Percentiles rank a stretch among this genome's conserved stretches.
phyloP scores from a whole-genome alignment of 2,113 vertebrate genomes.

The Alligator sinensis region DNA sequence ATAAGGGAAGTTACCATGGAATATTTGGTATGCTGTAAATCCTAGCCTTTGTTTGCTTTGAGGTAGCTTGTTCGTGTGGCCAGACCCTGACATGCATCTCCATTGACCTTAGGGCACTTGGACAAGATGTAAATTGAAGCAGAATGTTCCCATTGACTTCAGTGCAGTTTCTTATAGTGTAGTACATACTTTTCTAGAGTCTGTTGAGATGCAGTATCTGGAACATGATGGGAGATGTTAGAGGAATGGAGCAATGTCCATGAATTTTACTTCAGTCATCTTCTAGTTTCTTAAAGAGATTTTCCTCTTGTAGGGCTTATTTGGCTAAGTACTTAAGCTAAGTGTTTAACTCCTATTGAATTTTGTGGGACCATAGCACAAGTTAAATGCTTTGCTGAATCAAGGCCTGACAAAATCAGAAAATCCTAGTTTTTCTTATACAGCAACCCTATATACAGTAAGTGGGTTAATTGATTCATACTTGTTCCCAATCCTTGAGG shows the following conservation, averaged over 20 bases:
- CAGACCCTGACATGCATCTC: background rate
- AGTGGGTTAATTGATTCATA: background rate
- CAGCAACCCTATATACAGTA: background rate
- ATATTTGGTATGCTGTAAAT: too few relatives aligned
- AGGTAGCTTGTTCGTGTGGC: too few relatives aligned
- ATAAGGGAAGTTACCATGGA: too few relatives aligned
- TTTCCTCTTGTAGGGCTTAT: background rate
- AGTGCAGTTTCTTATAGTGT: background rate
- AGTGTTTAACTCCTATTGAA: background rate
- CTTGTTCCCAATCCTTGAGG: background rate
- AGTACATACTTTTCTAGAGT: background rate
- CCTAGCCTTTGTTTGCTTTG: too few relatives aligned
- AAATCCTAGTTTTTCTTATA: background rate
- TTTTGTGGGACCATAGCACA: background rate
- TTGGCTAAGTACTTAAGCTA: background rate
- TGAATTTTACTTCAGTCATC: background rate
- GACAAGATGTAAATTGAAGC: accelerated
- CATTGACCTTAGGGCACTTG: background rate
- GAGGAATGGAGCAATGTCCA: too few relatives aligned
- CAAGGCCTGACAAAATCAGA: background rate
- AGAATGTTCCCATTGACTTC: background rate
- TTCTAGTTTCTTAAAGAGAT: background rate
- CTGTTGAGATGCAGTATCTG: background rate
- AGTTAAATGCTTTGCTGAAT: background rate
- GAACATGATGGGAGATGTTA: background rate